These are phyloP conservation scores for Lamellibrachia columna DNA, from an alignment of 2,888 invertebrate species.

Conservation along the genomic window DNA sequence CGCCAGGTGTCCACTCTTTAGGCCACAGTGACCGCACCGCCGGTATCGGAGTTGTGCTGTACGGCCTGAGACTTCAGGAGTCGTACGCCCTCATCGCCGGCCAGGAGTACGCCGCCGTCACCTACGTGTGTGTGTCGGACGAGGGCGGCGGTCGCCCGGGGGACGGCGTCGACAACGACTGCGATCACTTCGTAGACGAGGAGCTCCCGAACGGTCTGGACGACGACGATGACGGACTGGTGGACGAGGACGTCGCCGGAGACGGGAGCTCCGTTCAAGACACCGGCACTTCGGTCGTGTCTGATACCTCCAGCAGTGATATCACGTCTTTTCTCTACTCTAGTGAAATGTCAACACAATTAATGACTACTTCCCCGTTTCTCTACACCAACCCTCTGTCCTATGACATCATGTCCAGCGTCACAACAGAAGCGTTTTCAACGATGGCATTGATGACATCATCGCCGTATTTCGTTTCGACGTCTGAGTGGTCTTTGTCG, in stretches of 20 bases:
- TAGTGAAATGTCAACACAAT: too few species aligned
- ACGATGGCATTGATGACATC: not conserved
- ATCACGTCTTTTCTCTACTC: not conserved
- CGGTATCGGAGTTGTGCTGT: constrained; percentile 46
- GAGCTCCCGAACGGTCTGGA: constrained; percentile 36
- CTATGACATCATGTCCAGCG: not conserved
- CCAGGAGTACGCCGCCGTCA: constrained; percentile 23
- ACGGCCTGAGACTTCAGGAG: constrained; percentile 48
- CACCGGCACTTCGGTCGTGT: not conserved
- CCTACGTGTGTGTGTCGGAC: constrained; percentile 27
- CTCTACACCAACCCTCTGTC: not conserved
- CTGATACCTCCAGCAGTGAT: not conserved
- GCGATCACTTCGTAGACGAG: constrained; percentile 41
- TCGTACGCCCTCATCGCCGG: constrained; percentile 50
- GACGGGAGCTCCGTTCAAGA: constrained; percentile 14
- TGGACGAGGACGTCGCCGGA: constrained; percentile 38
- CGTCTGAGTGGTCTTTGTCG: not conserved
- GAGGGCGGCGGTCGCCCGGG: not conserved
- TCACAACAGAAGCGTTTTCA: not conserved
- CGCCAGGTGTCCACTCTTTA: not conserved
- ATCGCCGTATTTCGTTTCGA: not conserved
- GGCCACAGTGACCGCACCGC: constrained; percentile 28
- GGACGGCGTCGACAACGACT: constrained; percentile 43
- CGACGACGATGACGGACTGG: constrained; percentile 37
- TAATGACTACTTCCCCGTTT: not conserved